Percentiles rank a stretch among this genome's conserved stretches.
phyloP scores from a whole-genome alignment of 2,113 vertebrate species.

The Menura novaehollandiae region DNA sequence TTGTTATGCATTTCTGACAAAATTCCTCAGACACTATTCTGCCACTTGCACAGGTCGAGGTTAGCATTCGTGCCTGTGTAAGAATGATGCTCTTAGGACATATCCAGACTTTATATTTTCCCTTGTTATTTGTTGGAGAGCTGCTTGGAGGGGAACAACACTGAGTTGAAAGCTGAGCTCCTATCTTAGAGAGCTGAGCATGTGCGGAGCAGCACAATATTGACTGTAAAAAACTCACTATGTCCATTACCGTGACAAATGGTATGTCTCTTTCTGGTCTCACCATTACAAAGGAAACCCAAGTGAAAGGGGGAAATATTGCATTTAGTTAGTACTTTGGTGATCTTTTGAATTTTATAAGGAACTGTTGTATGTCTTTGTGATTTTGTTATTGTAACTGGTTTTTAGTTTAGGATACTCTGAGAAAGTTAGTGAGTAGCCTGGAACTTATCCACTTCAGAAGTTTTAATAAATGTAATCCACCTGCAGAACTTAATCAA shows the following conservation, averaged over 20 bases:
- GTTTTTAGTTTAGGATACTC: too few species aligned
- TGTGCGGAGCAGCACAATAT: not conserved
- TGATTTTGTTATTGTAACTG: too few species aligned
- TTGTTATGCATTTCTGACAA: not conserved
- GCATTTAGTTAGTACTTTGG: too few species aligned
- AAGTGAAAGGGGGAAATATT: too few species aligned
- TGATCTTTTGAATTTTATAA: too few species aligned
- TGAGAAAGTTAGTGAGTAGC: too few species aligned
- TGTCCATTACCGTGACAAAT: not conserved
- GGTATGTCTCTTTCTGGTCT: not conserved
- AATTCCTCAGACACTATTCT: not conserved
- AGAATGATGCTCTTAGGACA: not conserved
- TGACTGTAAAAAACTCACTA: not conserved
- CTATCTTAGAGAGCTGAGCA: not conserved
- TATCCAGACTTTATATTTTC: not conserved
- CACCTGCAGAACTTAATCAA: too few species aligned
- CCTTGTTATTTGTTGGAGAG: not conserved
- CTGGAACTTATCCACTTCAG: too few species aligned
- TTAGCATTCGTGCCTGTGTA: not conserved
- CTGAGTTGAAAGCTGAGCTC: not conserved
- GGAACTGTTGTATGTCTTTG: too few species aligned
- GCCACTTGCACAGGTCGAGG: rapidly evolving
- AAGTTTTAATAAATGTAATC: too few species aligned
- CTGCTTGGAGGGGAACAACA: not conserved
- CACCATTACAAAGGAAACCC: not conserved